phyloP scores from a whole-genome alignment of 2,113 vertebrate genomes.

The Donacobius atricapilla region DNA sequence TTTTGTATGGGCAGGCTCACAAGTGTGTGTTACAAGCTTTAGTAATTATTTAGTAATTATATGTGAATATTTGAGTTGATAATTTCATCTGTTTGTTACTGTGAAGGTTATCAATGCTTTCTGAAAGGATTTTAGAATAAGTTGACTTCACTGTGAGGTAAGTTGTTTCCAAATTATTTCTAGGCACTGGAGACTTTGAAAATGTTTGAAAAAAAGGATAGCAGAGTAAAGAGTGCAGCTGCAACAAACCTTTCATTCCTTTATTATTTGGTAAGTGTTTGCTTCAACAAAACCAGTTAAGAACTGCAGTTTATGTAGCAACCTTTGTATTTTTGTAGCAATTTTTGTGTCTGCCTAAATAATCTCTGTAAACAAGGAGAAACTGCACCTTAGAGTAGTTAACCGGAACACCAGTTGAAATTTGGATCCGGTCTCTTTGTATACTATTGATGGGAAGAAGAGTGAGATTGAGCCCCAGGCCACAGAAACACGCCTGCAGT shows the following conservation, averaged over 20 bases:
- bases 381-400: not conserved
- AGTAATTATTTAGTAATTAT: not conserved
- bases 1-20: not conserved
- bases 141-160: not conserved
- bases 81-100: not conserved
- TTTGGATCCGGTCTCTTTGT: not conserved
- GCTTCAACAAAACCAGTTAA: not conserved
- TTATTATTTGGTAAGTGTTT: constrained; percentile 87
- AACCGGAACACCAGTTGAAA: not conserved
- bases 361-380: not conserved
- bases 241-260: constrained; percentile 95
- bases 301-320: not conserved
- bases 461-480: not conserved
- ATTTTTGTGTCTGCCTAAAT: not conserved
- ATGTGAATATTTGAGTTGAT: not conserved
- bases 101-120: not conserved
- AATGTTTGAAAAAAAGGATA: constrained; percentile 96
- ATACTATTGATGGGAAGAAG: not conserved
- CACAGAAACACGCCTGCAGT: not conserved
- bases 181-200: constrained; percentile 94
- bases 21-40: not conserved
- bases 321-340: not conserved
- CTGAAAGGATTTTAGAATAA: not conserved
- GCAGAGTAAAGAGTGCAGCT: constrained; percentile 93
- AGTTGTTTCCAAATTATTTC: constrained; percentile 43